Evolutionary conservation across 2,797 vertebrate species (phyloP).

Genomic region (Miichthys miiuy): DNA sequence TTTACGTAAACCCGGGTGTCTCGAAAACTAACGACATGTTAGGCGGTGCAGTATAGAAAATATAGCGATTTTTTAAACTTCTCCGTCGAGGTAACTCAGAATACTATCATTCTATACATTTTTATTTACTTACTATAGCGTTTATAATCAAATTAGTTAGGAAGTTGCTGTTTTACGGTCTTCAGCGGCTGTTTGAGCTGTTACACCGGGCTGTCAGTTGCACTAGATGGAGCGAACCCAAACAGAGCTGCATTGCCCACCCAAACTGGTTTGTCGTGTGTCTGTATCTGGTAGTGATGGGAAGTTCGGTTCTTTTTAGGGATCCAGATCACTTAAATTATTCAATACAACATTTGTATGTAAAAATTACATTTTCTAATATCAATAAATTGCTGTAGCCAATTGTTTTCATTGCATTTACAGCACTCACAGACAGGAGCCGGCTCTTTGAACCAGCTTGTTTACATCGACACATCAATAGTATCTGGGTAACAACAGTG

Average conservation of each 20-base stretch:
- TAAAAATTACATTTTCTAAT: too few relatives aligned
- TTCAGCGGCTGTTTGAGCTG: rapidly evolving
- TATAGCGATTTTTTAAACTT: not conserved
- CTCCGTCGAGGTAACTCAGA: rapidly evolving
- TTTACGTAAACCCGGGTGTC: rapidly evolving
- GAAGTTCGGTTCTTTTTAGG: too few relatives aligned
- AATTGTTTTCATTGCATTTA: too few relatives aligned
- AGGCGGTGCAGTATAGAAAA: constrained; percentile 16
- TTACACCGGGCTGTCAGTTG: not conserved
- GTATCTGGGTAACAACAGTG: not conserved
- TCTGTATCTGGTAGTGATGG: too few relatives aligned
- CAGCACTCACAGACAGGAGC: too few relatives aligned
- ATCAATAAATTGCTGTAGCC: too few relatives aligned
- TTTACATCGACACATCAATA: too few relatives aligned
- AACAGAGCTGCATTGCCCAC: too few relatives aligned
- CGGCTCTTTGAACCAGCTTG: too few relatives aligned
- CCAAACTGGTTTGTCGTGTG: constrained; percentile 6
- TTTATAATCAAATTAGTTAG: rapidly evolving
- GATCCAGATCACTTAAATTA: too few relatives aligned
- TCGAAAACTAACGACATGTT: rapidly evolving
- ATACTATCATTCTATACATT: rapidly evolving
- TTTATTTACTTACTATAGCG: rapidly evolving
- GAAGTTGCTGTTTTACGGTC: not conserved
- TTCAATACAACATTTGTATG: too few relatives aligned
- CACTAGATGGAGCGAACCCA: constrained; percentile 3